Conservation (phyloP, 2,888 invertebrate genomes). For the Noctua fimbriata region DNA sequence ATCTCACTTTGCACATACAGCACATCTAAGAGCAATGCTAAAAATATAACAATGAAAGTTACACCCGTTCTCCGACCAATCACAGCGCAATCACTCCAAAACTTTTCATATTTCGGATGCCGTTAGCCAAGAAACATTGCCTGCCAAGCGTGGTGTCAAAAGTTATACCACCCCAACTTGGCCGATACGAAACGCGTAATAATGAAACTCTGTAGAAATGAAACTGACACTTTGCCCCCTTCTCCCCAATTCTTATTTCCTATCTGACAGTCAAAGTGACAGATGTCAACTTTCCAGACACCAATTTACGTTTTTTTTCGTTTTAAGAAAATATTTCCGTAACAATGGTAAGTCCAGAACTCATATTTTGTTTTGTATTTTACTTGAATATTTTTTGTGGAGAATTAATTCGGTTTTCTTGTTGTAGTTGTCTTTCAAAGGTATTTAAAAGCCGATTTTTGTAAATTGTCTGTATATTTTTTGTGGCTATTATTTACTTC, state of each 20-base stretch:
- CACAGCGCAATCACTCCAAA: conserved; percentile 51
- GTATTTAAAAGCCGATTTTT: not conserved
- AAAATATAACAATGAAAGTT: conserved; percentile 11
- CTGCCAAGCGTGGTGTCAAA: conserved; percentile 52
- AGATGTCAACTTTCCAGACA: conserved; percentile 68
- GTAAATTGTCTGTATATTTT: not conserved
- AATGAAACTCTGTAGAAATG: conserved; percentile 62
- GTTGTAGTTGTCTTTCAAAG: conserved; percentile 12
- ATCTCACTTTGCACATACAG: not conserved
- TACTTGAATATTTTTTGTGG: conserved; percentile 19
- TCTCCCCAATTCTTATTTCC: conserved; percentile 68
- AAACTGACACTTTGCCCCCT: conserved; percentile 61
- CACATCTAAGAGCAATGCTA: conserved; percentile 3
- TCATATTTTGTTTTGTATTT: conserved; percentile 12
- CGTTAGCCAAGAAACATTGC: conserved; percentile 57
- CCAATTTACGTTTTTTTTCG: conserved; percentile 62
- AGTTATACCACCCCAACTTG: conserved; percentile 50
- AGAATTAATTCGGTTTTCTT: not conserved
- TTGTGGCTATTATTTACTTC: not conserved
- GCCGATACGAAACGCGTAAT: conserved; percentile 46
- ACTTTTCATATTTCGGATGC: conserved; percentile 59
- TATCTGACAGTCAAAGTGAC: conserved; percentile 71
- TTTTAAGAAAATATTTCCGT: conserved; percentile 37
- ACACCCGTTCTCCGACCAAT: conserved; percentile 37
- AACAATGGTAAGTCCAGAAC: conserved; percentile 6